Percentiles rank a stretch among this genome's conserved stretches.
Evolutionary conservation across 2,888 invertebrate genomes (phyloP).

Genomic region (Campoletis raptor): DNA sequence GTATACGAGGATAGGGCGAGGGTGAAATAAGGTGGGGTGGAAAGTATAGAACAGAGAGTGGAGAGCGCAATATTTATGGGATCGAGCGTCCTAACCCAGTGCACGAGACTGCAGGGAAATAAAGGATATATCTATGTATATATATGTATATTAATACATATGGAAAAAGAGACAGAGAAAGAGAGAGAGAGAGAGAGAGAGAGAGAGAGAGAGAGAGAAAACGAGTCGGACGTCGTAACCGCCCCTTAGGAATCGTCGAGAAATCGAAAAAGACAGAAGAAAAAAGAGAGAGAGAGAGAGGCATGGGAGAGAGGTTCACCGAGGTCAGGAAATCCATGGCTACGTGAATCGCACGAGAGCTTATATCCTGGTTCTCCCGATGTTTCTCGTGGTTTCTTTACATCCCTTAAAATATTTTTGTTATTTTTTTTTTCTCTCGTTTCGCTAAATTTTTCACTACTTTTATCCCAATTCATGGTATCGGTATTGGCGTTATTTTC

Average conservation of each 20-base stretch:
- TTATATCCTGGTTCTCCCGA: conserved; percentile 45
- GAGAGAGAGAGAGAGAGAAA: conserved; percentile 2
- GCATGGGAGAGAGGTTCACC: conserved; percentile 72
- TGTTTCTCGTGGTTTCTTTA: conserved; percentile 51
- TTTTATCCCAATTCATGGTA: conserved; percentile 22
- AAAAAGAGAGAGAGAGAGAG: conserved; percentile 45
- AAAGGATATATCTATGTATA: conserved; percentile 20
- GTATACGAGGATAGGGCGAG: conserved; percentile 32
- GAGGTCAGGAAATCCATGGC: conserved; percentile 75
- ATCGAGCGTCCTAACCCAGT: conserved; percentile 77
- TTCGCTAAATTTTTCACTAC: neutral
- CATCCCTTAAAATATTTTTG: conserved; percentile 10
- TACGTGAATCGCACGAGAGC: conserved; percentile 51
- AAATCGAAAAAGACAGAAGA: conserved; percentile 45
- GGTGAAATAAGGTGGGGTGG: conserved; percentile 27
- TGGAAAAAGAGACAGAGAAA: conserved; percentile 4
- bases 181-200: conserved; percentile 16
- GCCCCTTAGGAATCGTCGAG: conserved; percentile 61
- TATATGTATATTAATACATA: neutral
- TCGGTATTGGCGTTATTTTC: conserved; percentile 46
- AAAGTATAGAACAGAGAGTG: conserved; percentile 55
- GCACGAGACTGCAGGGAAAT: conserved; percentile 63
- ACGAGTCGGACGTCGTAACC: conserved; percentile 52
- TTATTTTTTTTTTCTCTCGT: neutral
- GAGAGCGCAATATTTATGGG: conserved; percentile 78